These are phyloP conservation scores for Ptychoptera albimana DNA, from an alignment of 2,888 invertebrate species.

Conservation along the genomic window DNA sequence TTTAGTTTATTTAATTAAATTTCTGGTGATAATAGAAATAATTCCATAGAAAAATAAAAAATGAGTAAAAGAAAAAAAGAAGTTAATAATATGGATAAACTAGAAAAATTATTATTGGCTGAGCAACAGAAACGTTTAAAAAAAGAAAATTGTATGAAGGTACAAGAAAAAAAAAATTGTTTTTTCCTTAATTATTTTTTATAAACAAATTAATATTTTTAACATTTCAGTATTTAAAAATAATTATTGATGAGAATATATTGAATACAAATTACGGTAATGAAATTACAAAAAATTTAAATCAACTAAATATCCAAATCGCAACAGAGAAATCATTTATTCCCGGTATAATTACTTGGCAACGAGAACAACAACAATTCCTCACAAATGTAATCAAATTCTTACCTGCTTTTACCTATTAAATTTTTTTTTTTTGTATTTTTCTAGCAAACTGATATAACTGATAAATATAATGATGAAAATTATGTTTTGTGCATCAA, in stretches of 20 bases:
- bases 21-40: too few species aligned
- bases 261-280: slow-evolving; percentile 11
- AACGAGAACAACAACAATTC: slow-evolving; percentile 13
- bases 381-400: slow-evolving; percentile 1
- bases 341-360: slow-evolving; percentile 22
- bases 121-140: too few species aligned
- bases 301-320: slow-evolving; percentile 15
- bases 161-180: too few species aligned
- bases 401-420: background rate
- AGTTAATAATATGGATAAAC: too few species aligned
- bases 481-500: slow-evolving; percentile 18
- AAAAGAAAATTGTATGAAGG: too few species aligned
- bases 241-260: slow-evolving; percentile 7
- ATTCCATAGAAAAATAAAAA: too few species aligned
- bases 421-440: background rate
- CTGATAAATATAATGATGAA: slow-evolving; percentile 19
- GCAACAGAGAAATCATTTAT: slow-evolving; percentile 14
- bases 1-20: too few species aligned
- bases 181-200: too few species aligned
- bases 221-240: slow-evolving; percentile 7
- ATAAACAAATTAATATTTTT: background rate
- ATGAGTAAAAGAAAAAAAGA: too few species aligned
- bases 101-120: too few species aligned
- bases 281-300: slow-evolving; percentile 14
- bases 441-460: slow-evolving; percentile 5